Conservation (phyloP, 1,140 invertebrate species). For the Archivesica marissinica region DNA sequence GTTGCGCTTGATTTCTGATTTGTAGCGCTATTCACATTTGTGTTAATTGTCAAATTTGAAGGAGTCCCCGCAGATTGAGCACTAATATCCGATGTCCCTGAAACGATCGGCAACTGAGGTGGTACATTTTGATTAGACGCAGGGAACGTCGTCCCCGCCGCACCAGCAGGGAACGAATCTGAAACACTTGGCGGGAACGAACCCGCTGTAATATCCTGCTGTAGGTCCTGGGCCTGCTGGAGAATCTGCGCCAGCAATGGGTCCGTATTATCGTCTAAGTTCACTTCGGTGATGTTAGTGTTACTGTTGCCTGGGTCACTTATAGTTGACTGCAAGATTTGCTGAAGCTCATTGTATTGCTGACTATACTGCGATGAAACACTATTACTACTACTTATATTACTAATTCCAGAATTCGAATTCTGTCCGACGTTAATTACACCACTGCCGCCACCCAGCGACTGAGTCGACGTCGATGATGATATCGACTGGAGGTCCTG, state of each 20-base stretch:
- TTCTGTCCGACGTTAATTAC: constrained; percentile 23
- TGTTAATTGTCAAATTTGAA: constrained; percentile 8
- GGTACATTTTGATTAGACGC: constrained; percentile 30
- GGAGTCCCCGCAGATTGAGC: neutral
- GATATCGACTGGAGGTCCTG: constrained; percentile 48
- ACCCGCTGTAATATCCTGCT: constrained; percentile 72
- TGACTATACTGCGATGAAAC: constrained; percentile 42
- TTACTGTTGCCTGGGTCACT: neutral
- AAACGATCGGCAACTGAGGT: neutral
- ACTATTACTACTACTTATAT: constrained; percentile 55
- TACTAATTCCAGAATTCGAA: constrained; percentile 57
- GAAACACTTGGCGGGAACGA: too few species aligned
- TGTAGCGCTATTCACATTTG: neutral
- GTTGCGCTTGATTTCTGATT: neutral
- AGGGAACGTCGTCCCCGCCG: too few species aligned
- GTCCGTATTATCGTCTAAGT: constrained; percentile 70
- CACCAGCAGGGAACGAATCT: too few species aligned
- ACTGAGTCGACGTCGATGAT: constrained; percentile 31
- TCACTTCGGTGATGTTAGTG: constrained; percentile 40
- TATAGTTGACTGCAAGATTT: constrained; percentile 45
- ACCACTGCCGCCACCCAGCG: too few species aligned
- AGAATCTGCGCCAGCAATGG: constrained; percentile 78
- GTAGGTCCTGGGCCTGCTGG: constrained; percentile 79
- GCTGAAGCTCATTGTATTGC: constrained; percentile 61
- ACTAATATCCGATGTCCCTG: neutral